These are phyloP conservation scores for Bungarus multicinctus DNA, from an alignment of 2,113 vertebrate species.

Conservation along the genomic window DNA sequence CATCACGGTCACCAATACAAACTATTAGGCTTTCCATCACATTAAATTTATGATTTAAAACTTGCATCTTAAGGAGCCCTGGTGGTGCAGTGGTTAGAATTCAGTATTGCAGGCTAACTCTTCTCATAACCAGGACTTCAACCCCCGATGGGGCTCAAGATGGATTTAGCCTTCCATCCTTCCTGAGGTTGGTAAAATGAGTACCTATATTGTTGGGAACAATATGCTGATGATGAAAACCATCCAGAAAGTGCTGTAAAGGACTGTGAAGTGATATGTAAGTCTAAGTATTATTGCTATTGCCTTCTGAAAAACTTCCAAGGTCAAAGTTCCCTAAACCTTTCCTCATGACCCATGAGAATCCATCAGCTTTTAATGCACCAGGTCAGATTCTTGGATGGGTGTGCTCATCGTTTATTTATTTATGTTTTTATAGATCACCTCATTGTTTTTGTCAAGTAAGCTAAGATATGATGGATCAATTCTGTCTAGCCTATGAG, in stretches of 20 bases:
- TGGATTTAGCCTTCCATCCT: not conserved
- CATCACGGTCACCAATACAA: not conserved
- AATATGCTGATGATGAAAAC: not conserved
- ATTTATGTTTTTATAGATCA: not conserved
- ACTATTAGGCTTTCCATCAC: not conserved
- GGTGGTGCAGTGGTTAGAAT: not conserved
- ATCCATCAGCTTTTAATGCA: not conserved
- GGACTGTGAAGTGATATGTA: not conserved
- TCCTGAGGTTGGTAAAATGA: not conserved
- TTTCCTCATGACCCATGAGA: not conserved
- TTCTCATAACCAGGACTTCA: not conserved
- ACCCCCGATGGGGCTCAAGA: not conserved
- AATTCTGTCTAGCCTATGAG: not conserved
- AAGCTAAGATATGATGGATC: not conserved
- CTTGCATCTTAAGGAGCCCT: not conserved
- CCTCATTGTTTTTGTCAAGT: not conserved
- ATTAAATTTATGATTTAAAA: not conserved
- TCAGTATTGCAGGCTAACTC: not conserved
- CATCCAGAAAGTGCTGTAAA: not conserved
- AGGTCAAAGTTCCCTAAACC: not conserved
- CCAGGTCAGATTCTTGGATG: not conserved
- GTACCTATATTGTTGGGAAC: not conserved
- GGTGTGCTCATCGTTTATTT: not conserved
- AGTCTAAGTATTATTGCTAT: not conserved
- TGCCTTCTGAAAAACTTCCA: not conserved